phyloP scores from a whole-genome alignment of 2,797 vertebrate species.

The Buphagus erythrorhynchus region DNA sequence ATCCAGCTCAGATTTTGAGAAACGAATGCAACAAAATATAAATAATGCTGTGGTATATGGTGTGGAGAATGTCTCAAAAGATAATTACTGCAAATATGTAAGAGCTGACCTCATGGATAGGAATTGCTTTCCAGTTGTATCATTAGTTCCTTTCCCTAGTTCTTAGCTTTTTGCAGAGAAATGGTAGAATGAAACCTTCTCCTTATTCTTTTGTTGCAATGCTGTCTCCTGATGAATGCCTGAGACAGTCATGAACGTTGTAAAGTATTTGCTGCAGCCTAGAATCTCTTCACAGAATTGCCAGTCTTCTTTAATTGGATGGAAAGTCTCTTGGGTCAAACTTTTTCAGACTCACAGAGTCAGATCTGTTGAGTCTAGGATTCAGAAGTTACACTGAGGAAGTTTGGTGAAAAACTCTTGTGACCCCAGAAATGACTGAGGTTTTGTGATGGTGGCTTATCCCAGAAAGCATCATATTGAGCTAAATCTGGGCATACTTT shows the following conservation, averaged over 20 bases:
- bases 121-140: neutral
- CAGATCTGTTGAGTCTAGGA: neutral
- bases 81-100: neutral
- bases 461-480: neutral
- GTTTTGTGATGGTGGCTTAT: neutral
- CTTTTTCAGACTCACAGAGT: neutral
- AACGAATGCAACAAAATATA: neutral
- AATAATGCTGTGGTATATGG: neutral
- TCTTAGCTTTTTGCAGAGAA: neutral
- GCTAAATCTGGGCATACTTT: neutral
- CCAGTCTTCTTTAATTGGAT: neutral
- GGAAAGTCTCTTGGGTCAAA: neutral
- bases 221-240: neutral
- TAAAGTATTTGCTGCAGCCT: neutral
- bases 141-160: neutral
- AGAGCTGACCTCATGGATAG: neutral
- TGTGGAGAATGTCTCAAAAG: neutral
- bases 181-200: neutral
- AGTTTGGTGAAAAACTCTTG: neutral
- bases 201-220: neutral
- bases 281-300: neutral
- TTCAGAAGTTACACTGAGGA: neutral
- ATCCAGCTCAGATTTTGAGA: neutral
- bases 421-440: fast-evolving
- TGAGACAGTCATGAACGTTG: neutral